phyloP scores from a whole-genome alignment of 1,140 invertebrate species.

The Wasmannia auropunctata region DNA sequence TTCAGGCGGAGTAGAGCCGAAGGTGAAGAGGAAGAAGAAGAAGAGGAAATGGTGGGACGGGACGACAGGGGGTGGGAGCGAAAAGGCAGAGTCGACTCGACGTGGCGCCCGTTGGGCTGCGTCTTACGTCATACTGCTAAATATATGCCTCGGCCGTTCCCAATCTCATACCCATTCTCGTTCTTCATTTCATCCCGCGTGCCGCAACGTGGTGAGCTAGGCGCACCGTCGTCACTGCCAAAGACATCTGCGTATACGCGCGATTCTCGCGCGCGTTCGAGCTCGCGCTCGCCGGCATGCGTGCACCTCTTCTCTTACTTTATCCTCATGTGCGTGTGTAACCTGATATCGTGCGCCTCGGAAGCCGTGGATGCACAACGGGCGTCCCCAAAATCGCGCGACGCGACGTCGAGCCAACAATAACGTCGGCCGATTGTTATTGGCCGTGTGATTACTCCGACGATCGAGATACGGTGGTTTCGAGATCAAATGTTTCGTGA shows the following conservation, averaged over 20 bases:
- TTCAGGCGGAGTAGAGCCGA: constrained; percentile 7
- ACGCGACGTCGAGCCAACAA: constrained; percentile 45
- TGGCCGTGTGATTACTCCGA: constrained; percentile 6
- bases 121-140: constrained; percentile 74
- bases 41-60: constrained; percentile 4
- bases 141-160: constrained; percentile 72
- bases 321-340: constrained; percentile 32
- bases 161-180: constrained; percentile 73
- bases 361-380: constrained; percentile 44
- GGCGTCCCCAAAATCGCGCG: constrained; percentile 35
- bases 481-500: background rate
- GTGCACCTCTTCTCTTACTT: constrained; percentile 38
- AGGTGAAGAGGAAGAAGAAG: constrained; percentile 20
- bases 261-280: too few relatives aligned
- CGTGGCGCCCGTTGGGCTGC: constrained; percentile 70
- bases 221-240: constrained; percentile 59
- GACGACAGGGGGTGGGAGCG: background rate
- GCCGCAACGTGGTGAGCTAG: constrained; percentile 17
- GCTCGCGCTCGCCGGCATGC: constrained; percentile 1
- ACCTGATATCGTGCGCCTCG: constrained; percentile 37
- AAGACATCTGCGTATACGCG: constrained; percentile 54
- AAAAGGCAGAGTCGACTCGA: constrained; percentile 55
- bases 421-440: constrained; percentile 41
- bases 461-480: background rate
- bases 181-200: constrained; percentile 68